These are phyloP conservation scores for Onthophagus sagittarius DNA, from an alignment of 2,888 invertebrate genomes.

Conservation along the genomic window DNA sequence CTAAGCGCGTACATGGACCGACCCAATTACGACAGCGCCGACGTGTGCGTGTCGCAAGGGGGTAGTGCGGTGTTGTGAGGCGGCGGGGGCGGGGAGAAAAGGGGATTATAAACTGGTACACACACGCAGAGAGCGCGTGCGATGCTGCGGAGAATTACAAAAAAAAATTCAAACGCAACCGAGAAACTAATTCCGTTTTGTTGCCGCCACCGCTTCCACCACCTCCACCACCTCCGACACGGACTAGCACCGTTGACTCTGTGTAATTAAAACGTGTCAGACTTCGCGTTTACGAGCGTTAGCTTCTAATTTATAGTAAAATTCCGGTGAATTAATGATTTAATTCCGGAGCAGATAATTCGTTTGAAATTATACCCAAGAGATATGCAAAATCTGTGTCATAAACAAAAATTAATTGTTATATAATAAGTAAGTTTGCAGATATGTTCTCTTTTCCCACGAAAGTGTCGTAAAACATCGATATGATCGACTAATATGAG, in stretches of 20 bases:
- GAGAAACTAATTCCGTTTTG: neutral
- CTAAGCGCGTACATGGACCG: slow-evolving; percentile 39
- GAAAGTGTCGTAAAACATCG: too few relatives aligned
- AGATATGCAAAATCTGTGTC: neutral
- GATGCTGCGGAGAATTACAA: neutral
- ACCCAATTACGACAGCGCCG: slow-evolving; percentile 39
- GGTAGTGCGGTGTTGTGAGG: slow-evolving; percentile 14
- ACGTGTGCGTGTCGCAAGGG: slow-evolving; percentile 33
- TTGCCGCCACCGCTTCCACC: neutral
- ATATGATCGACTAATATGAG: too few relatives aligned
- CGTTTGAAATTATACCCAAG: neutral
- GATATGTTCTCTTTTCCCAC: too few relatives aligned
- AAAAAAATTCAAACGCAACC: neutral
- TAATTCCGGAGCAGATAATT: neutral
- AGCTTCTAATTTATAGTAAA: neutral
- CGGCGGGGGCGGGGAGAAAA: slow-evolving; percentile 12
- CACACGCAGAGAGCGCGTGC: neutral
- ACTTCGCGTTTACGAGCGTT: neutral
- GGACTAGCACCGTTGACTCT: neutral
- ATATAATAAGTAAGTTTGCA: neutral
- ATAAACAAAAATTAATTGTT: neutral
- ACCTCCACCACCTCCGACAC: neutral
- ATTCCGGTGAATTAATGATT: neutral
- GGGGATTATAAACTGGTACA: neutral
- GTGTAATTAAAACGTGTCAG: neutral